Percentiles rank a stretch among this genome's conserved stretches.
phyloP scores from a whole-genome alignment of 2,888 invertebrate species.

The Allacma fusca region DNA sequence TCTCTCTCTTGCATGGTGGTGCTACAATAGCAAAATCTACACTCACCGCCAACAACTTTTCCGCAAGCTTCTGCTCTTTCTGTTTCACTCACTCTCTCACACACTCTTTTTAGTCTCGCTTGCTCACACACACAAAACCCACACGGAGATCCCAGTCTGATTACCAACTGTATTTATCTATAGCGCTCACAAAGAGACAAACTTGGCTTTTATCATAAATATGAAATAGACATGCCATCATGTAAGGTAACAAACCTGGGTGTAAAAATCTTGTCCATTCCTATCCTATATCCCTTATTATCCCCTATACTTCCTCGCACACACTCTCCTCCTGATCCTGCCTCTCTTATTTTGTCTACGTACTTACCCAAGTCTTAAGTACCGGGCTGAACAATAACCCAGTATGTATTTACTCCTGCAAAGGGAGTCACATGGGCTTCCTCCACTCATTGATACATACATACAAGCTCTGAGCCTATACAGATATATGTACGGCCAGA shows the following conservation, averaged over 20 bases:
- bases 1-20: conserved; percentile 8
- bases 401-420: too few relatives aligned
- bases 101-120: too few relatives aligned
- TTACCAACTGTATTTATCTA: conserved; percentile 16
- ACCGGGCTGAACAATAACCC: too few relatives aligned
- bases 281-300: conserved; percentile 3
- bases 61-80: conserved; percentile 13
- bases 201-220: conserved; percentile 16
- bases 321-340: not conserved
- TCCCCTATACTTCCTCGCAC: not conserved
- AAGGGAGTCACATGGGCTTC: too few relatives aligned
- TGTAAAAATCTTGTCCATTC: conserved; percentile 11
- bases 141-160: conserved; percentile 5
- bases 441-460: too few relatives aligned
- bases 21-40: conserved; percentile 12
- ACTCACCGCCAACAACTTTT: conserved; percentile 23
- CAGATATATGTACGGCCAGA: too few relatives aligned
- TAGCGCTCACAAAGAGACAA: conserved; percentile 16
- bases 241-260: conserved; percentile 3
- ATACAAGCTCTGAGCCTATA: too few relatives aligned
- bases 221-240: conserved; percentile 16
- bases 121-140: too few relatives aligned
- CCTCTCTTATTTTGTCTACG: too few relatives aligned
- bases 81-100: conserved; percentile 1
- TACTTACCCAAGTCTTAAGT: too few relatives aligned